Evolutionary conservation across 2,888 invertebrate genomes (phyloP), one percentile per base, ranked within the genome.

Genomic region (Ophonus ardosiacus): DNA sequence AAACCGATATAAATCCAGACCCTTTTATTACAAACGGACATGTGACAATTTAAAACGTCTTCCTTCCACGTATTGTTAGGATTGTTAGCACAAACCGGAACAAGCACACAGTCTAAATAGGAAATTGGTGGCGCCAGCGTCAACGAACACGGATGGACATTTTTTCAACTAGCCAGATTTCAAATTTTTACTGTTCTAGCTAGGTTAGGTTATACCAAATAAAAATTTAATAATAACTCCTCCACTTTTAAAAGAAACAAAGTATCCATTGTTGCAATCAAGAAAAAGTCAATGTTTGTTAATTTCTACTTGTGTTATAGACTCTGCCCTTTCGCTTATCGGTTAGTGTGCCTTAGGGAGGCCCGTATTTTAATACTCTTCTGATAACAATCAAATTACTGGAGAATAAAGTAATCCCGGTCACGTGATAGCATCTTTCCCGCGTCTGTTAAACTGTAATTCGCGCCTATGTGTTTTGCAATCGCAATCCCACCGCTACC

Each of bases 361-460:
- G 7, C 40, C 18, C 65, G 40, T 71, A 71, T 71, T 71, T 71
- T 18, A 71, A 24, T 21, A 18, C 71, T 7, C 43, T 7, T 18
- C 18, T 15, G 79, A 79, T 79, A 79, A 79, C 59, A 61, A 79
- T 79, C 79, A 79, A 79, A 79, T 79, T 79, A 79, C 79, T 61
- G n/a, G 79, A n/a, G 79, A 79, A 79, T 79, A 79, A 79, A 79
- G 79, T 79, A 79, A 79, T 79, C 79, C 59, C 38, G 38, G 61
- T 17, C 10, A 15, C 17, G 18, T n/a, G 71, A 74, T 74, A 74
- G 17, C 43, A 74, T 74, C 68, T 31, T 2, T 21, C 17, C 43
- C 40, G 43, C 63, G 63, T 24, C 24, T 63, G 59, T 59, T 18
- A 59, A 59, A 59, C 6, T 59, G 63, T 51, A 51, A 10, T 51